Percentiles rank a stretch among this genome's conserved stretches.
These are phyloP conservation scores for Coremacera marginata DNA, from an alignment of 2,888 invertebrate genomes.

Conservation along the genomic window DNA sequence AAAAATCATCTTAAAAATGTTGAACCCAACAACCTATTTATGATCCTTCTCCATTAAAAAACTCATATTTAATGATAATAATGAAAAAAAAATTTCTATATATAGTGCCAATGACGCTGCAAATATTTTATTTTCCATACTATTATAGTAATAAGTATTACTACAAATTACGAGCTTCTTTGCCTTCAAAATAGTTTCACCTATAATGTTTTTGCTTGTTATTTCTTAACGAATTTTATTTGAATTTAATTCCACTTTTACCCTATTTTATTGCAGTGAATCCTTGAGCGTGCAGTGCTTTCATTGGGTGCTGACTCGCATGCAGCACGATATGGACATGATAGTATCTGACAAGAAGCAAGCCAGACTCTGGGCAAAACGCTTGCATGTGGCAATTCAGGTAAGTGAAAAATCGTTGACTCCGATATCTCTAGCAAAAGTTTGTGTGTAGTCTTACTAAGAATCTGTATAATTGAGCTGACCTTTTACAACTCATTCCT, in stretches of 20 bases:
- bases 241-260: slow-evolving; percentile 52
- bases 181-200: slow-evolving; percentile 13
- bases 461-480: neutral
- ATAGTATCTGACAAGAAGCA: slow-evolving; percentile 89
- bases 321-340: slow-evolving; percentile 91
- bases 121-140: too few relatives aligned
- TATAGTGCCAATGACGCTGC: too few relatives aligned
- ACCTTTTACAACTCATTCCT: too few relatives aligned
- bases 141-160: too few relatives aligned
- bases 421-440: neutral
- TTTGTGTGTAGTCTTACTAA: neutral
- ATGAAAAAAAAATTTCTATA: too few relatives aligned
- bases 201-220: neutral
- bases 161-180: too few relatives aligned
- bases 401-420: slow-evolving; percentile 54
- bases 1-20: too few relatives aligned
- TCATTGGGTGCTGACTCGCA: slow-evolving; percentile 80
- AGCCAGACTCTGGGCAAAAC: slow-evolving; percentile 82
- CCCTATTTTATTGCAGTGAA: slow-evolving; percentile 76
- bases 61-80: too few relatives aligned
- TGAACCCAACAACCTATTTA: too few relatives aligned
- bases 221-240: neutral
- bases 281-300: slow-evolving; percentile 92
- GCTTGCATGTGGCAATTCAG: slow-evolving; percentile 85
- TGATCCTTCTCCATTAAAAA: too few relatives aligned